These are phyloP conservation scores for Myathropa florea DNA, from an alignment of 2,888 invertebrate genomes.

Conservation along the genomic window DNA sequence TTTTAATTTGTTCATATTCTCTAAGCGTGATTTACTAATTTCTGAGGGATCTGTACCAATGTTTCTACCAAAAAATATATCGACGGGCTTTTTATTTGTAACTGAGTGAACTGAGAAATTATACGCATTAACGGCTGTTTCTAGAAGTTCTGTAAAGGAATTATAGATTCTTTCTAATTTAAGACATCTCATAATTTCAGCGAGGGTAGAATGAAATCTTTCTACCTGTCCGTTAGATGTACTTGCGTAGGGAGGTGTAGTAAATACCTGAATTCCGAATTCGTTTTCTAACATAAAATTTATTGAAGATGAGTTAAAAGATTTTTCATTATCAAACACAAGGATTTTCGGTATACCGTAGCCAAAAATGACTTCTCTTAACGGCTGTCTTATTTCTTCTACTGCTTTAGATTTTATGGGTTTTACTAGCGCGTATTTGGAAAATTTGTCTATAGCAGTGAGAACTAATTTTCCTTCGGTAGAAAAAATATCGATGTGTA, in stretches of 20 bases:
- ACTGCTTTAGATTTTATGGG: conserved; percentile 1
- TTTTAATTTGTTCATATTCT: neutral
- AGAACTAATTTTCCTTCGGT: neutral
- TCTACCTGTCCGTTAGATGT: neutral
- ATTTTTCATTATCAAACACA: conserved; percentile 10
- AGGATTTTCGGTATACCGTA: neutral
- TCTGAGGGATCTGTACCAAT: conserved; percentile 8
- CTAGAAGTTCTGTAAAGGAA: conserved; percentile 26
- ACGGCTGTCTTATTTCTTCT: conserved; percentile 1
- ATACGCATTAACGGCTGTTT: conserved; percentile 5
- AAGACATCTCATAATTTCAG: neutral
- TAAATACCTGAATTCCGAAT: neutral
- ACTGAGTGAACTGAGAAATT: conserved; percentile 26
- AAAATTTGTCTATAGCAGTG: conserved; percentile 5
- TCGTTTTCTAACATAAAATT: neutral
- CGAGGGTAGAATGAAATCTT: neutral
- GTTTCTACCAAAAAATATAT: conserved; percentile 26
- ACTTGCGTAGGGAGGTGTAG: neutral
- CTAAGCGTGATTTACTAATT: neutral
- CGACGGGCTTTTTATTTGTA: conserved; percentile 12
- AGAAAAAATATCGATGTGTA: conserved; percentile 1
- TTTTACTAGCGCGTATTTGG: neutral
- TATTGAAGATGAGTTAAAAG: neutral
- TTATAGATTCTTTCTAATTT: neutral
- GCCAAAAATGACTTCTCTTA: neutral